Evolutionary conservation across 2,888 invertebrate genomes (phyloP).

Genomic region (Alloplasta piceator): DNA sequence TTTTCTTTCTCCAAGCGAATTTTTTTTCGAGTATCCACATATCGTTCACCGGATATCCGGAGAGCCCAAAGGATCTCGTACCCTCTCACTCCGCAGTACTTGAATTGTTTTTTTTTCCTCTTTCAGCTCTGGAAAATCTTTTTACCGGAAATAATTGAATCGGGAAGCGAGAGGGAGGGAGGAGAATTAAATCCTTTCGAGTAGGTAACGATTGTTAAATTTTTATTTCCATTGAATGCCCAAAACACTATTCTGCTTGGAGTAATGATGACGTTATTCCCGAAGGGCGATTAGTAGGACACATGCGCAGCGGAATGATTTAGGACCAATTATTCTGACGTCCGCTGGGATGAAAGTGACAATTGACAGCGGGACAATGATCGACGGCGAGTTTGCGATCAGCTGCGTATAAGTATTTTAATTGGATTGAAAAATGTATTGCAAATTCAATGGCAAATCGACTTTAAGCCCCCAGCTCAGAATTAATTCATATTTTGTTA

Average conservation of each 20-base stretch:
- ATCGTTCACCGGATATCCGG: conserved; percentile 45
- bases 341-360: conserved; percentile 40
- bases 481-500: too few species aligned
- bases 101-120: conserved; percentile 32
- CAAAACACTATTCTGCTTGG: background rate
- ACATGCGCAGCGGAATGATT: conserved; percentile 17
- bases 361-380: conserved; percentile 46
- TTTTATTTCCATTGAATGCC: conserved; percentile 3
- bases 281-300: conserved; percentile 4
- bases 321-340: conserved; percentile 50
- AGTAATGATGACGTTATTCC: conserved; percentile 13
- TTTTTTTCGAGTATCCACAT: conserved; percentile 30
- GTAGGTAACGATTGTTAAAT: conserved; percentile 4
- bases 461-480: too few species aligned
- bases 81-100: background rate
- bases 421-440: background rate
- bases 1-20: background rate
- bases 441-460: background rate
- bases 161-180: conserved; percentile 10
- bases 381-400: conserved; percentile 19
- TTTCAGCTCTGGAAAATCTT: background rate
- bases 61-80: background rate
- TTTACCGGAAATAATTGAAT: conserved; percentile 35
- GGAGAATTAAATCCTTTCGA: conserved; percentile 27
- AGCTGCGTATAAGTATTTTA: background rate